A percentile compares a stretch with the other conserved stretches of the same genome.
These are phyloP conservation scores for Temnothorax longispinosus DNA, from an alignment of 1,140 invertebrate species.

Conservation along the genomic window DNA sequence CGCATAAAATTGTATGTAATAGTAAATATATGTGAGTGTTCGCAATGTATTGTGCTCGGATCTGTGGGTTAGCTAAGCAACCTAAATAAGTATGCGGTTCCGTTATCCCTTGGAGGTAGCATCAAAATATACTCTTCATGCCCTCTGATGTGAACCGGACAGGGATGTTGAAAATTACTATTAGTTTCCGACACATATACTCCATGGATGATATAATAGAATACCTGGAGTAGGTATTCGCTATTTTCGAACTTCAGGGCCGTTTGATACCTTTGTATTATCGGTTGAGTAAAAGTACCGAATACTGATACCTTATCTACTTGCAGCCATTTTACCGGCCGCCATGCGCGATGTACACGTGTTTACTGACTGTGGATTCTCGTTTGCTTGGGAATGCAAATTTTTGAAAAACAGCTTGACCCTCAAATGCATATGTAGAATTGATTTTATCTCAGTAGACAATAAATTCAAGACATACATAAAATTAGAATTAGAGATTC, in stretches of 20 bases:
- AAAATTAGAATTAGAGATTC: too few species aligned
- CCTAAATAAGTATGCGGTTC: not conserved
- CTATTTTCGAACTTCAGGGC: not conserved
- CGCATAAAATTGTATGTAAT: not conserved
- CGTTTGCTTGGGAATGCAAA: not conserved
- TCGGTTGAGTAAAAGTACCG: constrained; percentile 9
- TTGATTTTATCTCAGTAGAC: not conserved
- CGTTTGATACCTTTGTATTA: not conserved
- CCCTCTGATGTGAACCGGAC: not conserved
- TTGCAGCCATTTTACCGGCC: constrained; percentile 26
- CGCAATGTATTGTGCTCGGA: not conserved
- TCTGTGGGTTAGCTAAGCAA: not conserved
- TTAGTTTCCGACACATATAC: not conserved
- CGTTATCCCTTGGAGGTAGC: not conserved
- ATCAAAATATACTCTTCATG: not conserved
- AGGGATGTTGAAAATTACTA: not conserved
- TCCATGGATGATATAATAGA: not conserved
- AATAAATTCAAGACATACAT: too few species aligned
- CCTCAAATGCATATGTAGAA: constrained; percentile 5
- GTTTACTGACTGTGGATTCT: constrained; percentile 9
- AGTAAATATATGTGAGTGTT: not conserved
- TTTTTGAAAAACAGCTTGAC: not conserved
- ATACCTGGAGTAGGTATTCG: not conserved
- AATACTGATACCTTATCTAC: constrained; percentile 7
- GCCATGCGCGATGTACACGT: not conserved